Percentiles rank a stretch among this genome's conserved stretches.
Evolutionary conservation across 2,113 vertebrate genomes (phyloP).

Genomic region (Lathamus discolor): DNA sequence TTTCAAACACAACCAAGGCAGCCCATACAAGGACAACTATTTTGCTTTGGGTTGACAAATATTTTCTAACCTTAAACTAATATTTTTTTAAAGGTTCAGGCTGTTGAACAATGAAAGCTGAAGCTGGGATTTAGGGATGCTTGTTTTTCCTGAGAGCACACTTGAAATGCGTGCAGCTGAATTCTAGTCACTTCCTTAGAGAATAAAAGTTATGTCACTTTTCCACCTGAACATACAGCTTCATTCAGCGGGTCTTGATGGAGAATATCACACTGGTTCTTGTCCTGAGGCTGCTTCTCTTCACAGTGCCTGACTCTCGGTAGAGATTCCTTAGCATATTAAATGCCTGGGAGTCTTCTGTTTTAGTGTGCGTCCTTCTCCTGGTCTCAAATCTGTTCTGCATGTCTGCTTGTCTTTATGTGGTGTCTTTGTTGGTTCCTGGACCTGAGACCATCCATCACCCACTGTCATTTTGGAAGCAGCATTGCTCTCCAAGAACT

Average conservation of each 20-base stretch:
- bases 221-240: neutral
- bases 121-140: neutral
- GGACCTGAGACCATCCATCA: neutral
- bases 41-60: conserved; percentile 32
- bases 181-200: neutral
- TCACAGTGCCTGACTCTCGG: neutral
- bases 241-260: neutral
- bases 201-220: neutral
- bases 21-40: neutral
- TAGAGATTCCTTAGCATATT: neutral
- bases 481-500: neutral
- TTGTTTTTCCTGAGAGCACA: neutral
- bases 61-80: conserved; percentile 15
- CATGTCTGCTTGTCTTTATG: neutral
- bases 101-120: neutral
- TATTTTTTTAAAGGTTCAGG: neutral
- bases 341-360: neutral
- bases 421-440: neutral
- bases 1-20: conserved; percentile 22
- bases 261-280: neutral
- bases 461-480: conserved; percentile 72
- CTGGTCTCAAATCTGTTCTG: neutral
- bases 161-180: neutral
- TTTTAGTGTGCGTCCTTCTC: neutral
- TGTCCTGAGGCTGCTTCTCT: neutral